These are phyloP conservation scores for Pseudococcus longispinus DNA, from an alignment of 2,888 invertebrate species.

Conservation along the genomic window DNA sequence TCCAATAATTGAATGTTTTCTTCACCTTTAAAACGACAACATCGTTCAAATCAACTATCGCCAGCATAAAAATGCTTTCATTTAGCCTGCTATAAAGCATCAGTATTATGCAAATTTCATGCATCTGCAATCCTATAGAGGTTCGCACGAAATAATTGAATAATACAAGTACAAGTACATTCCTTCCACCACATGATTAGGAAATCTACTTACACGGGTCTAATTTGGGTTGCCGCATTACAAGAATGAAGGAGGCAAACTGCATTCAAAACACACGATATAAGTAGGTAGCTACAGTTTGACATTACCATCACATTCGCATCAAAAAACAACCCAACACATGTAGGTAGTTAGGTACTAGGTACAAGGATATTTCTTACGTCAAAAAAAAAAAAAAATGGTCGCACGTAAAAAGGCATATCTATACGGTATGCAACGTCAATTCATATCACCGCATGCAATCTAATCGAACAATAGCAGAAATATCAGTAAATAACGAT, in stretches of 20 bases:
- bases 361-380: not conserved
- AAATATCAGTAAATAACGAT: constrained; percentile 16
- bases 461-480: not conserved
- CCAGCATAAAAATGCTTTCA: too few species aligned
- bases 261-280: not conserved
- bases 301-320: too few species aligned
- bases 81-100: too few species aligned
- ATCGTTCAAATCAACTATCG: too few species aligned
- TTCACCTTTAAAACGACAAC: too few species aligned
- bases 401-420: not conserved
- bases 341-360: not conserved
- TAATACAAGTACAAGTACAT: too few species aligned
- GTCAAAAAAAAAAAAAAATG: not conserved
- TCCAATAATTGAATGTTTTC: too few species aligned
- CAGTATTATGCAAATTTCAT: not conserved
- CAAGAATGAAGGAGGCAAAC: not conserved
- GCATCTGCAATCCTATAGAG: not conserved
- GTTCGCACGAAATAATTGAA: not conserved
- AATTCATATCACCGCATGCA: constrained; percentile 5
- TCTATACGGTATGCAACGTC: not conserved
- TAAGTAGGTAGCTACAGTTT: not conserved
- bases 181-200: too few species aligned
- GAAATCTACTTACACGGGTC: not conserved
- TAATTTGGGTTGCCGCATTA: not conserved
- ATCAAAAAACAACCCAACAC: not conserved